phyloP scores from a whole-genome alignment of 2,113 vertebrate genomes.

The Oryzias javanicus region DNA sequence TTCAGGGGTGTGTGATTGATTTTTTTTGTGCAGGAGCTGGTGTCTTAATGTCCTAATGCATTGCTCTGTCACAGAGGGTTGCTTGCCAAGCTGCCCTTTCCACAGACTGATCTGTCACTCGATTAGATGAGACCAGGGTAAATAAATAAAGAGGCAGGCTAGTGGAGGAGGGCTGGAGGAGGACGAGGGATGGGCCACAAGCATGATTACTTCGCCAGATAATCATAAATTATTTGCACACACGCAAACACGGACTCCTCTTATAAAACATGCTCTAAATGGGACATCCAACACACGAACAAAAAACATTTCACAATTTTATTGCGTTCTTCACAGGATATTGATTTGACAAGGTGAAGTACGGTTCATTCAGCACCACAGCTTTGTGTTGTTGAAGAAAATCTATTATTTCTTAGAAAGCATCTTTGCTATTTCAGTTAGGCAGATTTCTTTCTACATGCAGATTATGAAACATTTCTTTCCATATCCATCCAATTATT shows the following conservation, averaged over 20 bases:
- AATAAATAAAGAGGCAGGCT: constrained; percentile 68
- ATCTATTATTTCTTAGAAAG: neutral
- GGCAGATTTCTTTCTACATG: no score
- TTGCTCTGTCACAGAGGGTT: constrained; percentile 74
- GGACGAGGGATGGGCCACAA: constrained; percentile 48
- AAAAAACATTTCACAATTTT: constrained; percentile 33
- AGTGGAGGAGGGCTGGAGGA: constrained; percentile 36
- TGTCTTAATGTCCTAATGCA: constrained; percentile 80
- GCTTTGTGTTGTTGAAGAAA: neutral
- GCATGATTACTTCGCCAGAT: constrained; percentile 52
- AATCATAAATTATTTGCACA: constrained; percentile 34
- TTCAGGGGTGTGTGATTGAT: constrained; percentile 72
- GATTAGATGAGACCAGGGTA: constrained; percentile 72
- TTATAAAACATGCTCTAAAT: constrained; percentile 24
- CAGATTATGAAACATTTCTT: no score
- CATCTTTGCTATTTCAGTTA: no score
- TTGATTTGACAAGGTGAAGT: constrained; percentile 58
- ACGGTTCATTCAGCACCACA: constrained; percentile 17
- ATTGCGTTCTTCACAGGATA: constrained; percentile 45
- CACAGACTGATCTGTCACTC: constrained; percentile 70
- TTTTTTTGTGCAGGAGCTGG: constrained; percentile 63
- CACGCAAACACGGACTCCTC: neutral
- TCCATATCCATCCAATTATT: no score
- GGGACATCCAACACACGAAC: constrained; percentile 20
- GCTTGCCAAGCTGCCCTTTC: constrained; percentile 76